These are phyloP conservation scores for Fissipunctia ypsillon DNA, from an alignment of 2,888 invertebrate genomes.

Conservation along the genomic window DNA sequence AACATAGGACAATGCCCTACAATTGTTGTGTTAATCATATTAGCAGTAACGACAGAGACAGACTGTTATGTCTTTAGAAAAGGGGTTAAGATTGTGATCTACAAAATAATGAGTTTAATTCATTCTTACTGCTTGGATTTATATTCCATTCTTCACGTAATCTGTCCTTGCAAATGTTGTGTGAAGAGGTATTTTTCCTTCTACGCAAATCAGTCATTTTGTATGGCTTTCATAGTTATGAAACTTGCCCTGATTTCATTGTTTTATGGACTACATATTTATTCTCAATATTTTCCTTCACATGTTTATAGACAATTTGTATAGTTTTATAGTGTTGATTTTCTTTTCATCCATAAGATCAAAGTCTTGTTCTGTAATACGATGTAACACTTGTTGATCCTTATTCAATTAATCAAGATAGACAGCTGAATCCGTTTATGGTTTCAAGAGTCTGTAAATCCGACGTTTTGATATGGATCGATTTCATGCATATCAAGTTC, in stretches of 20 bases:
- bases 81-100: neutral
- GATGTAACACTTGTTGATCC: conserved; percentile 27
- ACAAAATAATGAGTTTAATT: neutral
- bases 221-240: neutral
- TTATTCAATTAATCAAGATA: conserved; percentile 24
- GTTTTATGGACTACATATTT: conserved; percentile 16
- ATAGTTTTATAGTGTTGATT: conserved; percentile 25
- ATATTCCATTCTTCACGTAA: neutral
- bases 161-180: neutral
- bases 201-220: neutral
- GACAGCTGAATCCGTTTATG: conserved; percentile 40
- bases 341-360: conserved; percentile 32
- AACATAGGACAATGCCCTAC: conserved; percentile 43
- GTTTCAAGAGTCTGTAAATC: conserved; percentile 39
- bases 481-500: conserved; percentile 56
- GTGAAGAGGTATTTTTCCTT: neutral
- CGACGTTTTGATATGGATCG: conserved; percentile 38
- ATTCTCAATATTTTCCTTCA: conserved; percentile 24
- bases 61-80: conserved; percentile 10
- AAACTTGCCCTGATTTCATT: conserved; percentile 18
- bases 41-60: conserved; percentile 35
- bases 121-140: neutral
- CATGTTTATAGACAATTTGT: conserved; percentile 11
- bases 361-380: conserved; percentile 21
- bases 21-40: conserved; percentile 40